These are phyloP conservation scores for Parotia lawesii DNA, from an alignment of 2,113 vertebrate genomes.

Conservation along the genomic window DNA sequence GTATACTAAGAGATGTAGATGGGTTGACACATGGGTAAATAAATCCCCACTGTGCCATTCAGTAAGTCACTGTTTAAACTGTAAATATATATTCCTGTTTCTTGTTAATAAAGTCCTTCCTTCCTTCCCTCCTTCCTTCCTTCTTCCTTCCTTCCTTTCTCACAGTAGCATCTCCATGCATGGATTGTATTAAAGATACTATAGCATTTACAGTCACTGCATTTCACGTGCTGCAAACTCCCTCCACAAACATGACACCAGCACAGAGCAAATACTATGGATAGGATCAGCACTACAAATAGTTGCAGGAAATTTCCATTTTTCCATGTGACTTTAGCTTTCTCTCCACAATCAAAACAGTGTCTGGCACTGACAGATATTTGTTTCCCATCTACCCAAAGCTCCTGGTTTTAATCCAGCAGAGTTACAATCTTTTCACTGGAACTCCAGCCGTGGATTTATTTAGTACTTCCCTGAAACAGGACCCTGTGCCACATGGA, in stretches of 20 bases:
- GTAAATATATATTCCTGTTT: not conserved
- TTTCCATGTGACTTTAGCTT: not conserved
- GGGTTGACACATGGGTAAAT: not conserved
- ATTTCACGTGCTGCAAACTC: not conserved
- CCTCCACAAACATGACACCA: not conserved
- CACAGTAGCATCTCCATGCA: not conserved
- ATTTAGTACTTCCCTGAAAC: not conserved
- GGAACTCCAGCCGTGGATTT: not conserved
- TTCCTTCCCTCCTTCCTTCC: not conserved
- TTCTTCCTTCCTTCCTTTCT: not conserved
- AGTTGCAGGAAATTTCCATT: not conserved
- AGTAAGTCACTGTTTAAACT: not conserved
- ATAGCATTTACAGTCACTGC: not conserved
- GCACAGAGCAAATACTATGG: not conserved
- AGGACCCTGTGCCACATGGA: not conserved
- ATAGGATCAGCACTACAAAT: not conserved
- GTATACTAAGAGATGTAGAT: not conserved
- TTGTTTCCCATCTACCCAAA: not conserved
- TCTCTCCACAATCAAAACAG: not conserved
- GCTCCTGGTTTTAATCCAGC: not conserved
- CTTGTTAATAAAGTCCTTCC: not conserved
- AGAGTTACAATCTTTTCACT: not conserved
- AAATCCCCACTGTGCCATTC: not conserved
- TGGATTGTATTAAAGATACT: not conserved
- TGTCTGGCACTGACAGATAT: not conserved